Evolutionary conservation across 2,888 invertebrate genomes (phyloP).

Genomic region (Lathronympha strigana): DNA sequence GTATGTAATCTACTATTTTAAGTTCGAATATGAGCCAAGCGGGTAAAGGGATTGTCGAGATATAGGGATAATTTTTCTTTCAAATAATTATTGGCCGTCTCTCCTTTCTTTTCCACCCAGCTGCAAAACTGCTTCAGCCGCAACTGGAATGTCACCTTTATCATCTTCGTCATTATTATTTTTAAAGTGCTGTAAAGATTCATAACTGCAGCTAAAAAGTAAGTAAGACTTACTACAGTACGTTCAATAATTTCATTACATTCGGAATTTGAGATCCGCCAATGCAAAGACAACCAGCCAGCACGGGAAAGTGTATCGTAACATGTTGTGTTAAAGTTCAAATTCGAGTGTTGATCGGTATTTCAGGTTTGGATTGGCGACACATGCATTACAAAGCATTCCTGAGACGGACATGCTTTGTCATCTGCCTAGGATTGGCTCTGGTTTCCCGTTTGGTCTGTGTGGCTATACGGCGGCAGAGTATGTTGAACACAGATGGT

Average conservation of each 20-base stretch:
- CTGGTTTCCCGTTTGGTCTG: constrained; percentile 21
- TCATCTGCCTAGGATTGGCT: constrained; percentile 15
- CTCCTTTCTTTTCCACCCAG: too few species aligned
- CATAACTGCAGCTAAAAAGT: too few species aligned
- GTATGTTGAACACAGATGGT: not conserved
- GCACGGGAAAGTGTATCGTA: constrained; percentile 6
- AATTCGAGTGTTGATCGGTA: not conserved
- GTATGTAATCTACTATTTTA: too few species aligned
- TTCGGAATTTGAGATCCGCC: constrained; percentile 24
- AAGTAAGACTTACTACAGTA: constrained; percentile 8
- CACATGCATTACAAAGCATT: constrained; percentile 36
- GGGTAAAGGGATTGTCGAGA: too few species aligned
- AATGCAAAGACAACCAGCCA: not conserved
- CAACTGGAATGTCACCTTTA: too few species aligned
- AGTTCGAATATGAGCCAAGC: too few species aligned
- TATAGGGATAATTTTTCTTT: too few species aligned
- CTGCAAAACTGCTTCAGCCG: too few species aligned
- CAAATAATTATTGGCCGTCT: too few species aligned
- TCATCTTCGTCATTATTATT: too few species aligned
- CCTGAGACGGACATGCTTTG: constrained; percentile 31
- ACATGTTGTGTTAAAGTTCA: not conserved
- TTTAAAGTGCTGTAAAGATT: too few species aligned
- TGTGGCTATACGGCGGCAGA: not conserved
- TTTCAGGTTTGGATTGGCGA: constrained; percentile 27
- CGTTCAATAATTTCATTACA: constrained; percentile 30